Evolutionary conservation across 2,888 invertebrate genomes (phyloP), one percentile per base, ranked within the genome.

Genomic region (Torymus texanus): DNA sequence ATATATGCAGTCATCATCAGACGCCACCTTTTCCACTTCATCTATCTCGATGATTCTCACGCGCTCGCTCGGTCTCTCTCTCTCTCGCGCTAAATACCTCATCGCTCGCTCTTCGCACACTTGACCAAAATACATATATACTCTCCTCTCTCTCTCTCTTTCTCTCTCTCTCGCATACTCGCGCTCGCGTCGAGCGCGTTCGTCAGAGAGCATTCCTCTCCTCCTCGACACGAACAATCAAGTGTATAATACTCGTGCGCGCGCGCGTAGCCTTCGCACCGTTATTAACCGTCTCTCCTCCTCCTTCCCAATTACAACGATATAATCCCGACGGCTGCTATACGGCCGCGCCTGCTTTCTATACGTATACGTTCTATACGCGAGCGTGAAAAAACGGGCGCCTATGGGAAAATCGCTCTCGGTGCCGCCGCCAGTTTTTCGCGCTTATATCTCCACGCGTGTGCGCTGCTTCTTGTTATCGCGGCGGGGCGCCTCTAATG

Each of bases 401-500:
- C 71, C 80, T 71, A 75, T 75, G 78, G 73, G 78, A 81, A 80
- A 78, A 75, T 81, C 78, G 59, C 66, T 62, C 21, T 24, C 51
- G 29, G 68, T 24, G 29, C 73, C 56, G 56, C 58, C 16, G 78
- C 59, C 50, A 58, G 53, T 78, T 78, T 78, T 78, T 76, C 41
- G 58, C 29, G n/a, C 18, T 53, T 62, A 29, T 29, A 51, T 18
- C 13, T 41, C 58, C n/a, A 41, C 56, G 21, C 66, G 66, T 21
- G 21, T 21, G 1, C 2, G 50, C 67, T 10, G 58, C 67, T 79
- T 79, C 77, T 77, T 74, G 66, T 79, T 75, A 73, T 76, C 72
- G 53, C 13, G 65, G 16, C n/a, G 58, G 13, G 78, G 63, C 63
- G 50, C 72, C 53, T 59, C 66, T 81, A 81, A 81, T 81, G 81